phyloP scores from a whole-genome alignment of 2,797 vertebrate genomes.

The Sphenopsis melanotis region DNA sequence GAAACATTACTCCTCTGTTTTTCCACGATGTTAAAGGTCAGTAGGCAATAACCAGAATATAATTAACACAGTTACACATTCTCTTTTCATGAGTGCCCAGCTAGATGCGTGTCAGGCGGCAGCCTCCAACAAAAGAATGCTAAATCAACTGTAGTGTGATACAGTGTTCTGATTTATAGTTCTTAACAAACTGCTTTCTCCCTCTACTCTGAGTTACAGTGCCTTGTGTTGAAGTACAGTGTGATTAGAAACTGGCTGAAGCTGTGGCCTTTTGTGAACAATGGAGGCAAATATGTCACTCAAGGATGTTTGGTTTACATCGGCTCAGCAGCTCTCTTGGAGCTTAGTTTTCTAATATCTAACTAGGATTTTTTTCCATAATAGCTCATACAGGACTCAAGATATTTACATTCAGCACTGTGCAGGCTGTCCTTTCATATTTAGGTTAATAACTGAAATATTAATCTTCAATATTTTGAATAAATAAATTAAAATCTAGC shows the following conservation, averaged over 20 bases:
- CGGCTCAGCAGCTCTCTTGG: not conserved
- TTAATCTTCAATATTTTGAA: not conserved
- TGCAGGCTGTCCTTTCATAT: not conserved
- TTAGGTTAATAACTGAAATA: constrained; percentile 26
- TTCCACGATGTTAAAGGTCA: constrained; percentile 5
- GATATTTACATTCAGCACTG: not conserved
- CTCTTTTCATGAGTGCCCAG: not conserved
- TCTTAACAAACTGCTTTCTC: not conserved
- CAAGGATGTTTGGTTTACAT: not conserved
- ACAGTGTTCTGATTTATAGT: constrained; percentile 3
- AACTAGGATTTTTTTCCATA: not conserved
- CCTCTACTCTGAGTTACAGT: not conserved
- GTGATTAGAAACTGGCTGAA: constrained; percentile 30
- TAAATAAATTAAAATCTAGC: constrained; percentile 11
- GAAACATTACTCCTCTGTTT: constrained; percentile 22
- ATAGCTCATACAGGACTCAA: not conserved
- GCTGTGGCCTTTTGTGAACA: not conserved
- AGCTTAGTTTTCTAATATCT: not conserved
- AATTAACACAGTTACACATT: constrained; percentile 38
- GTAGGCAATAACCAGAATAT: constrained; percentile 35
- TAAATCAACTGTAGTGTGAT: not conserved
- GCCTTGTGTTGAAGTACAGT: not conserved
- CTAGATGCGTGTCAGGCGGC: not conserved
- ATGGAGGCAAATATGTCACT: constrained; percentile 6
- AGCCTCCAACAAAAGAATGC: not conserved